Evolutionary conservation across 1,140 invertebrate genomes (phyloP), one percentile per base, ranked within the genome.

Genomic region (Dendrolimus kikuchii): DNA sequence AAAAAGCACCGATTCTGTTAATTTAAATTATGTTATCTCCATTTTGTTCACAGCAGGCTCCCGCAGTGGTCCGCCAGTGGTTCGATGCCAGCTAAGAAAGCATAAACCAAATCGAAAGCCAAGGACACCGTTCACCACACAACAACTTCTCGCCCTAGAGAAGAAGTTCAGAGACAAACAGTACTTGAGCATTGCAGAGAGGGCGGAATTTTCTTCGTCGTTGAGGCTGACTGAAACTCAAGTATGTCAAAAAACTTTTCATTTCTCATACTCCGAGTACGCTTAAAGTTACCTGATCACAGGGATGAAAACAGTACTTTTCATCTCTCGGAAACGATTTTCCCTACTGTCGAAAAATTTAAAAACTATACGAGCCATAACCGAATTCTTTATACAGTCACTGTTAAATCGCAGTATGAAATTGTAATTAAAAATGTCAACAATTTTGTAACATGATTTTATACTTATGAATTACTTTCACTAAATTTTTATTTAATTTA

Each of bases 161-260:
- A 95, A 96, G 87, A 99, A 99, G 88, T 99, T 99, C 89, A 89
- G 95, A 38, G 94, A 97, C 81, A 98, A 97, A 78, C 97, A 98
- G 86, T 99, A 99, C 86, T 89, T 99, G 54, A 96, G 95, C 66
- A 98, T 99, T 63, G 95, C 97, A 1, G 98, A 99, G 82, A 89
- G 98, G 50, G 98, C 98, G 0, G 98, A 99, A 81, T 99, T 99
- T 86, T 97, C 95, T 2, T 94, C 93, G 2, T 96, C 95, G 0
- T 88, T 99, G n/a, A 92, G 96, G 65, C 90, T 99, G 2, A 99
- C 97, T 6, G 98, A 99, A 86, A 99, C 97, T 4, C 95, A 96
- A 90, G 84, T 85, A 51, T 55, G 46, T 40, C n/a, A 9, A 23
- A 23, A 23, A 23, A 23, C 23, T 23, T 23, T 23, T 23, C 23